Evolutionary conservation across 2,888 invertebrate genomes (phyloP), one percentile per base, ranked within the genome.

Genomic region (Cephus pulcher): DNA sequence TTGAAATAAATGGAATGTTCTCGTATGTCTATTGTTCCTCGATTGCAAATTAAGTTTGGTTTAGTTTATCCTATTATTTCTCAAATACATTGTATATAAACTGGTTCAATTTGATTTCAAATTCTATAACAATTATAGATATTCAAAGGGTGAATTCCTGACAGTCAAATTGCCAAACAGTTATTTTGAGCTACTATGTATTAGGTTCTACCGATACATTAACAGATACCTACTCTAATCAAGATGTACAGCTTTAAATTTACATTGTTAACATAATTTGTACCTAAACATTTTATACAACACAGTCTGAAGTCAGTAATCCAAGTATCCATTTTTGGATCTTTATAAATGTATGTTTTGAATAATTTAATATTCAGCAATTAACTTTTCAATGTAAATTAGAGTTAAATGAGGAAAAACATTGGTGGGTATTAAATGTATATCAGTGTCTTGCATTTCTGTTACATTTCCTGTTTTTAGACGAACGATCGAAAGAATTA

Each of bases 401-500:
- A 56, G 56, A 56, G 6, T 23, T 70, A 23, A 34, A 75, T 23
- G 6, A 70, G 23, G 56, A 6, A 56, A 23, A 23, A 56, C 56
- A 23, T 56, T 23, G 23, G 23, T 56, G 0, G 23, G 6, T 23
- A 56, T 56, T 23, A 23, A 4, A 6, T 56, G 2, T 56, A 56
- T 23, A 56, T 56, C 23, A 56, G 2, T 56, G 2, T 73, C 73
- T 30, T 34, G 15, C 11, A 34, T 73, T 23, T 4, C 71, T 34
- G 73, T 73, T 33, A 73, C 34, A 35, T 34, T 4, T 56, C 75
- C 82, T 83, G 78, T 83, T 82, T 83, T 23, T 82, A 90, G 91
- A 90, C 37, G 89, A 88, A 77, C 88, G 87, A 80, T 82, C 90
- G 34, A 87, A 81, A 77, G 85, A 87, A 74, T 82, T 90, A 6